Evolutionary conservation across 2,888 invertebrate genomes (phyloP).

Genomic region (Sarcophaga carnaria): DNA sequence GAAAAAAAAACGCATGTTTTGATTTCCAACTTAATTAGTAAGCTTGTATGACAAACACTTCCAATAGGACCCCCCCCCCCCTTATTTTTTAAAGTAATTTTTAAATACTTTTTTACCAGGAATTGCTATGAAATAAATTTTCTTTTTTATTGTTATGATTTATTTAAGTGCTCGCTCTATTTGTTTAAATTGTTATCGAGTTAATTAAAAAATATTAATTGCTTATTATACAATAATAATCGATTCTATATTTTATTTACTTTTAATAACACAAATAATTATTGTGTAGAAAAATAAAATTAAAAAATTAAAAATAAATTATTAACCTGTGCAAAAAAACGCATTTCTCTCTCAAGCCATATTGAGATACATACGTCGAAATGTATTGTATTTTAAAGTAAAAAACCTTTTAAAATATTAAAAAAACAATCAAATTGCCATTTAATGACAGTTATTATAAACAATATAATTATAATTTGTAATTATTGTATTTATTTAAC

Average conservation of each 20-base stretch:
- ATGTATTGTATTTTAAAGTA: not conserved
- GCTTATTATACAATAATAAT: conserved; percentile 47
- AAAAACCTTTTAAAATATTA: not conserved
- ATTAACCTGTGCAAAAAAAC: too few species aligned
- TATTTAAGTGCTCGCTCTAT: not conserved
- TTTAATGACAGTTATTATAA: not conserved
- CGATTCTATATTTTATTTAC: conserved; percentile 17
- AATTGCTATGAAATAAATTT: not conserved
- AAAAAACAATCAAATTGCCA: not conserved
- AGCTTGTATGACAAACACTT: too few species aligned
- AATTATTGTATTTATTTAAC: not conserved
- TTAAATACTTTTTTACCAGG: too few species aligned
- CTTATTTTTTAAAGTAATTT: too few species aligned
- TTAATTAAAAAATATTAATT: conserved; percentile 60
- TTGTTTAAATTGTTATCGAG: not conserved
- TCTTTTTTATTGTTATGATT: not conserved
- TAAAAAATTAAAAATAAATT: too few species aligned
- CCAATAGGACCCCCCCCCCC: too few species aligned
- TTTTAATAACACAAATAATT: conserved; percentile 20
- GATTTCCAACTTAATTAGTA: too few species aligned
- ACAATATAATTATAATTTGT: not conserved
- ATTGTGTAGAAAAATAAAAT: not conserved
- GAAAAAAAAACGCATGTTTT: too few species aligned
- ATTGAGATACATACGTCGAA: too few species aligned
- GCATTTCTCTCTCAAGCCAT: not conserved